Evolutionary conservation across 2,113 vertebrate species (phyloP).

Genomic region (Ploceus nigricollis): DNA sequence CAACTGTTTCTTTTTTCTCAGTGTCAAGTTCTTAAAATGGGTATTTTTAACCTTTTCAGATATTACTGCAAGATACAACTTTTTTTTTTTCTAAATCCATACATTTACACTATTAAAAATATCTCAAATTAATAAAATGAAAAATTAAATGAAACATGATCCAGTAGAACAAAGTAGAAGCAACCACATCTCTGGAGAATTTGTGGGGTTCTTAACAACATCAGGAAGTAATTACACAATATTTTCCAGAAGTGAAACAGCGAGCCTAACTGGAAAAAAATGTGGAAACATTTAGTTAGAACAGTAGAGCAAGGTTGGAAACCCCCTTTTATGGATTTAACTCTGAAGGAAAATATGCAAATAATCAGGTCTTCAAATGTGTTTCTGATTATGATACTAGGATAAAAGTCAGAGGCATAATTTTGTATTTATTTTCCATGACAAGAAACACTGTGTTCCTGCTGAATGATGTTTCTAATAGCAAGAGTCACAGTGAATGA

Average conservation of each 20-base stretch:
- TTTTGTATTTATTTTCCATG: conserved; percentile 38
- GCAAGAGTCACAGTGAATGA: background rate
- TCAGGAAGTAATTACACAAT: conserved; percentile 78
- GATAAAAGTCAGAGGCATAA: conserved; percentile 71
- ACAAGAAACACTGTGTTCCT: conserved; percentile 51
- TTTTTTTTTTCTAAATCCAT: background rate
- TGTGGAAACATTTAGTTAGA: conserved; percentile 82
- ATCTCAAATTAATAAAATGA: conserved; percentile 69
- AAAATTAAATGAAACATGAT: conserved; percentile 59
- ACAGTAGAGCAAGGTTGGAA: conserved; percentile 80
- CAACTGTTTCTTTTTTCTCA: conserved; percentile 14
- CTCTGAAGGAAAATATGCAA: conserved; percentile 78
- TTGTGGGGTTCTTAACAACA: conserved; percentile 66
- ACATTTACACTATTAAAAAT: background rate
- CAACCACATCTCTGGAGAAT: conserved; percentile 55
- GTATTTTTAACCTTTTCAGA: conserved; percentile 31
- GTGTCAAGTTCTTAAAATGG: background rate
- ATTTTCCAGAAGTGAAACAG: conserved; percentile 82
- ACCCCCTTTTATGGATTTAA: conserved; percentile 78
- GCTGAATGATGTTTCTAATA: background rate
- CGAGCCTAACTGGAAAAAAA: conserved; percentile 79
- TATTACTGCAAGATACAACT: background rate
- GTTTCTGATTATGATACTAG: conserved; percentile 72
- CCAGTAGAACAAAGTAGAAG: conserved; percentile 70
- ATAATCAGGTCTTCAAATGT: conserved; percentile 74